Evolutionary conservation across 2,888 invertebrate species (phyloP), one percentile per base, ranked within the genome.

Genomic region (Nysson spinosus): DNA sequence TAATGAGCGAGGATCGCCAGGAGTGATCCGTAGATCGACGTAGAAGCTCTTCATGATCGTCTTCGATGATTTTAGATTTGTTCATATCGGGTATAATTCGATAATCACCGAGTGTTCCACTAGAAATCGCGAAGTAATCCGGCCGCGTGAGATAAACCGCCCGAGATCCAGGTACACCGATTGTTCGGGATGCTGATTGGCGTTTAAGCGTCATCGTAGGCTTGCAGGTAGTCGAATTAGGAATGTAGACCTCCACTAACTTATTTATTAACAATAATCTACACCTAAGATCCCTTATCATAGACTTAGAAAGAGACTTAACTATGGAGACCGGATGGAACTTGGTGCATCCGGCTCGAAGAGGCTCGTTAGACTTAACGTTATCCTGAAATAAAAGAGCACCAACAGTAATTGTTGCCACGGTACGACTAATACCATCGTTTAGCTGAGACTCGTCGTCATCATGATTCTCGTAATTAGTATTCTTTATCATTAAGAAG

Each of bases 381-480:
- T 87, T 87, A 87, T 88, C 87, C 88, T 87, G 88, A 87, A 87
- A 85, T 86, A 87, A 88, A 88, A 88, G 87, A 88, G 88, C 88
- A 88, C 88, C 88, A 87, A 87, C 88, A 86, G 86, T 87, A 84
- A 83, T 87, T 87, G 87, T 87, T 87, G 86, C 87, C 85, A 86
- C 86, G 86, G n/a, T n/a, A n/a, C 83, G 79, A 80, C 83, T 85
- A 86, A 85, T 87, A 86, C 86, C 85, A 84, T 86, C 83, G 82
- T 57, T 84, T 84, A 17, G 20, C 44, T 83, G 82, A 81, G 83
- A 85, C 83, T 46, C 30, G 20, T 47, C 11, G 20, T 24, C 12
- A n/a, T n/a, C n/a, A n/a, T n/a, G n/a, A n/a, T n/a, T n/a, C n/a
- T n/a, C n/a, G n/a, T n/a, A n/a, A n/a, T n/a, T n/a, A n/a, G n/a